Base-by-base conservation (phyloP, 2,888 invertebrate genomes). In the Alentia gelatinosa region DNA sequence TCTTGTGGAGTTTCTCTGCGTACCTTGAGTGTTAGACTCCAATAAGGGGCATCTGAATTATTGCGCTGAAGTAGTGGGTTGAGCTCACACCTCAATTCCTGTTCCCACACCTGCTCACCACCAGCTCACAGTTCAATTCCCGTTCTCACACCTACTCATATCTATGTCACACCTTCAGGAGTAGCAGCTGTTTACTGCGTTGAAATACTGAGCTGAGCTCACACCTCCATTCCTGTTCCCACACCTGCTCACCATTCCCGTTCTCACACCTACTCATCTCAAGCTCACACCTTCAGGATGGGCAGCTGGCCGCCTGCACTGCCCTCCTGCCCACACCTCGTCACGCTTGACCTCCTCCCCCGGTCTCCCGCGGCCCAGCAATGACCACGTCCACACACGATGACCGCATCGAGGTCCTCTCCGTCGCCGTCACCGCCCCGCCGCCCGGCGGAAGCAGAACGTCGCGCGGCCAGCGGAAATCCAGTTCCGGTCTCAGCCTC, bases 371-470 rank as follows among this genome's bases (percentile, higher is more conserved):
- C 30, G 3, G 68, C 68, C n/a, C 23, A 56, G 26, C 90, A 40
- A 90, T 90, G 90, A 90, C 90, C 23, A 35, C 56, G 1, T 33
- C 83, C 7, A 33, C 79, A 4, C 90, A 90, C 39, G 90, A 90
- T 90, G 90, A 90, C 84, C 84, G 74, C 15, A 90, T 90, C 35
- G 90, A 90, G 86, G 86, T 90, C 26, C 63, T 90, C 40, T 90
- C 90, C 0, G 84, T 90, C n/a, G 86, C 42, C 50, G 19, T 39
- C 37, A 19, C 12, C 37, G 37, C 79, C 1, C 23, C 37, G 4
- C 37, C n/a, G 23, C 35, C 26, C 37, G 68, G 68, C n/a, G 5
- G 37, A 0, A 26, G 26, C n/a, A 19, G 33, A 74, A 33, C 4
- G 19, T 35, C 39, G 37, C 12, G 79, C 23, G 39, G 37, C n/a